A percentile compares a stretch with the other conserved stretches of the same genome.
phyloP scores from a whole-genome alignment of 2,113 vertebrate species.

The Plestiodon gilberti region DNA sequence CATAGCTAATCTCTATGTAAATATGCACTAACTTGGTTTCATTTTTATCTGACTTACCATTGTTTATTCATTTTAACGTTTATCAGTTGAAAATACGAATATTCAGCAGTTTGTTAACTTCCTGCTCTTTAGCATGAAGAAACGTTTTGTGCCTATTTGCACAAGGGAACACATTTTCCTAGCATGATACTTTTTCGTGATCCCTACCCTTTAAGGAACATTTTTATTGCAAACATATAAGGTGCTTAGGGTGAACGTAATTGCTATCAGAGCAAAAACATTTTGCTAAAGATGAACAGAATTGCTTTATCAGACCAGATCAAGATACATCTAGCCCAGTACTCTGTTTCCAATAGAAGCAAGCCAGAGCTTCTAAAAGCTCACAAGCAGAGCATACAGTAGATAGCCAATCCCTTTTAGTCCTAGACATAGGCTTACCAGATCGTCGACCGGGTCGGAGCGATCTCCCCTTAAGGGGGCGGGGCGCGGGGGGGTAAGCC shows the following conservation, averaged over 20 bases:
- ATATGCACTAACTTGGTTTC: not conserved
- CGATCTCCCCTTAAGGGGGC: no score
- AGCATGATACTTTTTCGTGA: not conserved
- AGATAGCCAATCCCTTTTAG: no score
- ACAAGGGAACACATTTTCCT: slow-evolving; percentile 34
- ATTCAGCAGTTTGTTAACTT: slow-evolving; percentile 21
- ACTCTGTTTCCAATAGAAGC: not conserved
- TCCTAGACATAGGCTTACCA: no score
- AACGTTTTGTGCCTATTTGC: not conserved
- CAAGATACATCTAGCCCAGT: not conserved
- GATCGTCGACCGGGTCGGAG: no score
- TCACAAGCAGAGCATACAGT: not conserved
- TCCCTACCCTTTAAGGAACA: slow-evolving; percentile 29
- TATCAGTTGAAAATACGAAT: not conserved
- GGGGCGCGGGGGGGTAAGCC: no score
- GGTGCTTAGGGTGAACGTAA: slow-evolving; percentile 20
- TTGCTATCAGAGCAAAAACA: slow-evolving; percentile 34
- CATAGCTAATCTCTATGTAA: not conserved
- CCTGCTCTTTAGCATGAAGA: fast-evolving
- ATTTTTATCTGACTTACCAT: not conserved
- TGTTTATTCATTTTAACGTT: slow-evolving; percentile 9
- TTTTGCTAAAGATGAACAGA: slow-evolving; percentile 20
- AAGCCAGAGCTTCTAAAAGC: not conserved
- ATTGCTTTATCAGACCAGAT: no score
- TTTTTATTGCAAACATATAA: slow-evolving; percentile 40